Evolutionary conservation across 92 coral and sea anemone species (phyloP), one percentile per base, ranked within the genome.

Genomic region (Pocillopora grandis): DNA sequence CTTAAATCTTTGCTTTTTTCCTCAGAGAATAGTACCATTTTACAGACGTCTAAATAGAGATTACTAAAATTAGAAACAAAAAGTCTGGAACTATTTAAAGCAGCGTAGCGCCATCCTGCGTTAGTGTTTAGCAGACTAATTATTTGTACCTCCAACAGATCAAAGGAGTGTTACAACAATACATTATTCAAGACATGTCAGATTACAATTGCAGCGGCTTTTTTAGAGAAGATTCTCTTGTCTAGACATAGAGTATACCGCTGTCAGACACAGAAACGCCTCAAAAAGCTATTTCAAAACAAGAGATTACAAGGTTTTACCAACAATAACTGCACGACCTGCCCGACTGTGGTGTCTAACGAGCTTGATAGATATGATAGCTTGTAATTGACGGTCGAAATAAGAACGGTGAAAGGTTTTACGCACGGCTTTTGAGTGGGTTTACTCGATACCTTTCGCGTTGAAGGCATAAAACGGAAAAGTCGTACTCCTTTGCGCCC

Each of bases 291-390:
- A 60, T 81, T 48, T 33, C 68, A 81, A 69, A 71, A 68, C 85
- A 12, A 62, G 57, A 71, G 85, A 81, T 81, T 81, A 81, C 77
- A 81, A 71, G 85, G 85, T 36, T 35, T 80, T 69, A 80, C 56
- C 77, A 13, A 70, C 17, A 20, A 71, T 35, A 77, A 71, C 36
- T 36, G 69, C 36, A 19, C 35, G 71, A 58, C 76, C 58, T 12
- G 19, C 10, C n/a, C 49, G 66, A 10, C 21, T 16, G n/a, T 33
- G 10, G 20, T 55, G 61, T 31, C 57, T 18, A 31, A 58, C 10
- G 21, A 15, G 56, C 19, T 5, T 19, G 52, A 52, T 69, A 69
- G 10, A 48, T 36, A 14, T 18, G 11, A 68, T 31, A 61, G 36
- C 60, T 37, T 33, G 57, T 58, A 31, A 27, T 10, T 69, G 58